A percentile compares a stretch with the other conserved stretches of the same genome.
Conservation (phyloP, 1,140 invertebrate genomes). For the Ridgeia piscesae region DNA sequence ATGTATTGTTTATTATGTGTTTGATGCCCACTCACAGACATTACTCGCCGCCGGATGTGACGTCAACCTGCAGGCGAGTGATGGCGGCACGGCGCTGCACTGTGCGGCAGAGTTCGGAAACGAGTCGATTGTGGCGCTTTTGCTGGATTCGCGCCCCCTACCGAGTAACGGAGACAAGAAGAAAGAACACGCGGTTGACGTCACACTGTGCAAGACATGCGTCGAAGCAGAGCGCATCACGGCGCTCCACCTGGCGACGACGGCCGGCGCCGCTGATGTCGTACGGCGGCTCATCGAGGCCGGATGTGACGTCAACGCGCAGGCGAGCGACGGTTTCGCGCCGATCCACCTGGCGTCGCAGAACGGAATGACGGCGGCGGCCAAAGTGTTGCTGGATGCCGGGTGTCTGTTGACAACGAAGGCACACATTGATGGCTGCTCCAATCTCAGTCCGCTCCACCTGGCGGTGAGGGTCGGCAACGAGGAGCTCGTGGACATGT, state of each 20-base stretch:
- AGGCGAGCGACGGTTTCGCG: conserved; percentile 82
- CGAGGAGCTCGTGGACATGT: conserved; percentile 77
- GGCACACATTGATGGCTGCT: conserved; percentile 23
- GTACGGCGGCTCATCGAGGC: conserved; percentile 37
- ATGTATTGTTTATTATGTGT: not conserved
- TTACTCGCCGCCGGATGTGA: conserved; percentile 15
- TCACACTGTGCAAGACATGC: conserved; percentile 9
- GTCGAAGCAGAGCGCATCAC: conserved; percentile 16
- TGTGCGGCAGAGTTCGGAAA: conserved; percentile 22
- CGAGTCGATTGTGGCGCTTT: not conserved
- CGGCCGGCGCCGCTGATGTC: conserved; percentile 9
- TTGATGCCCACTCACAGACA: not conserved
- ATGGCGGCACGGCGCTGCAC: conserved; percentile 29
- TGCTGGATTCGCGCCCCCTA: not conserved
- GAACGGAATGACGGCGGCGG: conserved; percentile 97
- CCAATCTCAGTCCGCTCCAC: conserved; percentile 72
- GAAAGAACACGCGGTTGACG: conserved; percentile 2
- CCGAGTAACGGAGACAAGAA: not conserved
- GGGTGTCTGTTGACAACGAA: conserved; percentile 2
- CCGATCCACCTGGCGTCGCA: conserved; percentile 94
- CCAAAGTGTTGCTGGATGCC: conserved; percentile 80
- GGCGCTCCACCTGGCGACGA: conserved; percentile 25
- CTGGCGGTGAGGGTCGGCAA: conserved; percentile 98
- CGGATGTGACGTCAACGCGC: conserved; percentile 61
- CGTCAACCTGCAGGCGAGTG: conserved; percentile 21